phyloP scores from a whole-genome alignment of 1,140 invertebrate species.

The Drosophila busckii region DNA sequence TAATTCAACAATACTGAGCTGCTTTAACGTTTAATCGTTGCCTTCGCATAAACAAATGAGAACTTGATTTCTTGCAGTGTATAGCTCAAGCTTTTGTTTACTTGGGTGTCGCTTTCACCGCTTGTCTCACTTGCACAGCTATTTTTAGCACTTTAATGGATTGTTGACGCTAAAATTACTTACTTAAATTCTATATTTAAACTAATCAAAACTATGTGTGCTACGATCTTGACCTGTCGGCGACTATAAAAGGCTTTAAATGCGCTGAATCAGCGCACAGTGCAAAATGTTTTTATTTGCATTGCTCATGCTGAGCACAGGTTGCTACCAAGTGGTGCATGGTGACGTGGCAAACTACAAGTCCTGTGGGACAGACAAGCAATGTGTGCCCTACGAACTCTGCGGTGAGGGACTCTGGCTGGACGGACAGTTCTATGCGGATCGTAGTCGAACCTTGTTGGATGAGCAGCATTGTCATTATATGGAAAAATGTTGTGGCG shows the following conservation, averaged over 20 bases:
- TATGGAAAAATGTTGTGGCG: constrained; percentile 54
- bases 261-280: neutral
- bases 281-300: constrained; percentile 14
- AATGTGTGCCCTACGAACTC: constrained; percentile 44
- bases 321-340: neutral
- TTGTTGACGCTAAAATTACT: neutral
- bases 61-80: too few species aligned
- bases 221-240: constrained; percentile 10
- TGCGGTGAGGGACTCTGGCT: constrained; percentile 44
- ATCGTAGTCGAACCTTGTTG: constrained; percentile 32
- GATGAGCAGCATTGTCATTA: constrained; percentile 47
- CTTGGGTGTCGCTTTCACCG: neutral
- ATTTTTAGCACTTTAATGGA: constrained; percentile 46
- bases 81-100: constrained; percentile 2
- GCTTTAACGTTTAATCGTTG: too few species aligned
- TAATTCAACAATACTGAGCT: too few species aligned
- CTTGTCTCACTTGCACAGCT: neutral
- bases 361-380: constrained; percentile 33
- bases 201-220: constrained; percentile 32
- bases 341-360: neutral
- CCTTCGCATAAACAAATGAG: too few species aligned
- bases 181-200: constrained; percentile 56
- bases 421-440: constrained; percentile 45
- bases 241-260: constrained; percentile 42
- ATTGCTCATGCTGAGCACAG: neutral